A percentile compares a stretch with the other conserved stretches of the same genome.
Evolutionary conservation across 2,888 invertebrate species (phyloP).

Genomic region (Dasypolia templi): DNA sequence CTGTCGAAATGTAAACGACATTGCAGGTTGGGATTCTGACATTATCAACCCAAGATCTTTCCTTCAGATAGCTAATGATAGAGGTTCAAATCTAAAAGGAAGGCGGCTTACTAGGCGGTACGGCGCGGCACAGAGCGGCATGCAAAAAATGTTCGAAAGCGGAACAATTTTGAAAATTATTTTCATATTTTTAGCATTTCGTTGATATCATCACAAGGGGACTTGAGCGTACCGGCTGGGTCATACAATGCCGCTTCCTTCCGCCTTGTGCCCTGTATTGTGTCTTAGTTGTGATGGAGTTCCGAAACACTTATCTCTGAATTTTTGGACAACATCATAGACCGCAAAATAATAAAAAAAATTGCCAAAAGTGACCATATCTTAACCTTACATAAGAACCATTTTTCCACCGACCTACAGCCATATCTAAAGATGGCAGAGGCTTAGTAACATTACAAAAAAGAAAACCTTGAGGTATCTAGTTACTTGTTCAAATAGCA

Average conservation of each 20-base stretch:
- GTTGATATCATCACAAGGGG: too few relatives aligned
- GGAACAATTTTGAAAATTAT: too few relatives aligned
- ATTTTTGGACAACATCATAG: background rate
- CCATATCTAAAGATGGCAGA: slow-evolving; percentile 1
- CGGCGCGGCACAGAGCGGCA: too few relatives aligned
- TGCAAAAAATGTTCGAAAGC: too few relatives aligned
- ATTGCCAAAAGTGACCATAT: background rate
- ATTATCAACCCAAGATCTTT: slow-evolving; percentile 6
- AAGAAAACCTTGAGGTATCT: slow-evolving; percentile 33
- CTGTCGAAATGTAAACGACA: background rate
- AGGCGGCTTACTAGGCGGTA: background rate
- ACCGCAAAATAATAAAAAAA: background rate
- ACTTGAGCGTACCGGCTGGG: too few relatives aligned
- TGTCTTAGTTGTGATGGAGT: background rate
- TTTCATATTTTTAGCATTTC: too few relatives aligned
- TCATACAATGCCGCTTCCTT: too few relatives aligned
- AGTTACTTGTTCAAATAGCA: slow-evolving; percentile 48
- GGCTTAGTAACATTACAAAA: slow-evolving; percentile 18
- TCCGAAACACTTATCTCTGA: background rate
- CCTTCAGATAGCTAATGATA: slow-evolving; percentile 11
- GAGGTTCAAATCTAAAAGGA: slow-evolving; percentile 5
- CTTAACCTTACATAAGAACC: background rate
- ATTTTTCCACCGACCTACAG: background rate
- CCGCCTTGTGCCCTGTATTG: too few relatives aligned
- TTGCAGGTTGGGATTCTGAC: background rate